Conservation (phyloP, 2,113 vertebrate genomes). For the Vulpes lagopus region DNA sequence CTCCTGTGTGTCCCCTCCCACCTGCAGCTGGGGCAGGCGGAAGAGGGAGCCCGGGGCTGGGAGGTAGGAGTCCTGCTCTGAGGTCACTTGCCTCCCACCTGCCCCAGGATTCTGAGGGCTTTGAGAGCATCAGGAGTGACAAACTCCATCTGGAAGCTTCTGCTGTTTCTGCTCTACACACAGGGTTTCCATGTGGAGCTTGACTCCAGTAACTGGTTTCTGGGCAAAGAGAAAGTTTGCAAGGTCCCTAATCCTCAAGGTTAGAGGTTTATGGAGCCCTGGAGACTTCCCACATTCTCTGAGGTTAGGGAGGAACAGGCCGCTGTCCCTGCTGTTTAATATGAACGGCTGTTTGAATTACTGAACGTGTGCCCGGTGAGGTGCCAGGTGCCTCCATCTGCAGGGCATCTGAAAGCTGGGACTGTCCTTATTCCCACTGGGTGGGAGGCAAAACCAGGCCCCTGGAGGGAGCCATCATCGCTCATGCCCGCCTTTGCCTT, state of each 20-base stretch:
- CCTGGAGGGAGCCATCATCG: neutral
- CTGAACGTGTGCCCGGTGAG: neutral
- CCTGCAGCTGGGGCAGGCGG: accelerated
- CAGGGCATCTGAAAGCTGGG: neutral
- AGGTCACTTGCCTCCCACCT: neutral
- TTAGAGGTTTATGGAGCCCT: neutral
- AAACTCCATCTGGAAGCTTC: neutral
- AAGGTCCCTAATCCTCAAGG: neutral
- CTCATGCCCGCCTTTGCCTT: neutral
- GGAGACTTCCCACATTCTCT: neutral
- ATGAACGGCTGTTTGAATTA: neutral
- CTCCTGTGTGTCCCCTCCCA: neutral
- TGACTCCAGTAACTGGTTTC: neutral
- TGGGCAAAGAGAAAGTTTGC: neutral
- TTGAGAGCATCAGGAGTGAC: neutral
- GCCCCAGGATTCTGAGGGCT: neutral
- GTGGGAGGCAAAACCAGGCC: neutral
- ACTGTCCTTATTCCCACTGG: neutral
- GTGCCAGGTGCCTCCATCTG: neutral
- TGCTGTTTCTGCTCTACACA: neutral
- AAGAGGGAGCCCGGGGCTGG: neutral
- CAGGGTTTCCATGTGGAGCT: neutral
- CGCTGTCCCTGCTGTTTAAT: neutral
- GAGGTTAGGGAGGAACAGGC: neutral
- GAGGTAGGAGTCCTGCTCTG: neutral